Conservation (phyloP, 2,797 vertebrate genomes). For the Sebastiscus albofasciatus region DNA sequence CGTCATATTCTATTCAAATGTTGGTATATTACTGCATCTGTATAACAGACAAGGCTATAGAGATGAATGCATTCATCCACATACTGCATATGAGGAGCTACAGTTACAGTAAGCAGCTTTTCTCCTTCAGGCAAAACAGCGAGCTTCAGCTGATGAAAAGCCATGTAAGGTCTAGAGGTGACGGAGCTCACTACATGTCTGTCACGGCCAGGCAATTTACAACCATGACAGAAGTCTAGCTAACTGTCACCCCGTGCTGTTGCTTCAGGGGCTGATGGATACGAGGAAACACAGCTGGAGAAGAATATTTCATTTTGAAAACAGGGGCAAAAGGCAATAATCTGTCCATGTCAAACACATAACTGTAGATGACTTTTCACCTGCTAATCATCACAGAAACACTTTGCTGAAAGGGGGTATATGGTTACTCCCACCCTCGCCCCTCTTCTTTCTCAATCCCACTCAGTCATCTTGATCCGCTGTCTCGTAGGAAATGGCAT, state of each 20-base stretch:
- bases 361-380: background rate
- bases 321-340: background rate
- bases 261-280: conserved; percentile 5
- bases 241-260: background rate
- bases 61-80: background rate
- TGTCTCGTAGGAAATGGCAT: background rate
- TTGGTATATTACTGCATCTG: background rate
- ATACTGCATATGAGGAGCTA: background rate
- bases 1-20: background rate
- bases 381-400: background rate
- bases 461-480: background rate
- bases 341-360: background rate
- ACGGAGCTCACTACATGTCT: background rate
- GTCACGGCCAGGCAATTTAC: background rate
- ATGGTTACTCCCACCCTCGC: background rate
- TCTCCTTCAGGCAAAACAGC: background rate
- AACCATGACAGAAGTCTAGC: background rate
- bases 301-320: background rate
- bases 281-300: background rate
- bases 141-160: conserved; percentile 2
- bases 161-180: background rate
- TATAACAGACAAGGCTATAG: background rate
- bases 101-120: too few relatives aligned
- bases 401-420: background rate
- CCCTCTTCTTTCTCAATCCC: background rate